Conservation (phyloP, 2,888 invertebrate genomes). For the Catocala sponsa region DNA sequence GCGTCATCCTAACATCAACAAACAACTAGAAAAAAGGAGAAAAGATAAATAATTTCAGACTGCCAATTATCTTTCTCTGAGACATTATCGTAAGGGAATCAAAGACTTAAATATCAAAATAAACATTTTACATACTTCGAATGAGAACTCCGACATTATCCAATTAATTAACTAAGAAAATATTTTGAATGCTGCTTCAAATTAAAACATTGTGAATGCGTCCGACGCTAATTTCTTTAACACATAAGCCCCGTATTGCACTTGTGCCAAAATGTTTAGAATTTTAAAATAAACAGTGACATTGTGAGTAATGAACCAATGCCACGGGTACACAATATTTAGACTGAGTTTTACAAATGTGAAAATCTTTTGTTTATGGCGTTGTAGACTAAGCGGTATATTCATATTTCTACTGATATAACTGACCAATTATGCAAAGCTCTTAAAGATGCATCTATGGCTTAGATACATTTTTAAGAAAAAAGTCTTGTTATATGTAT, state of each 20-base stretch:
- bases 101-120: slow-evolving; percentile 11
- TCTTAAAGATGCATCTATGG: no score
- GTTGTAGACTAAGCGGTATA: background rate
- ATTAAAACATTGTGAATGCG: slow-evolving; percentile 25
- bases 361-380: slow-evolving; percentile 30
- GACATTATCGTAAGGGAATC: slow-evolving; percentile 7
- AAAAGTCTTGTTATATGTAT: no score
- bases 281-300: slow-evolving; percentile 56
- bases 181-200: slow-evolving; percentile 31
- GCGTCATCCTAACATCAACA: no score
- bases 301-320: slow-evolving; percentile 52
- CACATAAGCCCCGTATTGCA: slow-evolving; percentile 29
- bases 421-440: no score
- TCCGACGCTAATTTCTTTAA: slow-evolving; percentile 38
- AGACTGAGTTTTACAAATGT: slow-evolving; percentile 28
- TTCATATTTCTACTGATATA: background rate
- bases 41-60: background rate
- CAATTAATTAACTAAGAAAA: slow-evolving; percentile 33
- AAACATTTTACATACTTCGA: slow-evolving; percentile 10
- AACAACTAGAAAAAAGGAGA: no score
- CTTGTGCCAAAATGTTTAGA: slow-evolving; percentile 54
- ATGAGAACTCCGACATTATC: background rate
- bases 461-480: no score
- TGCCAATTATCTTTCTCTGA: background rate
- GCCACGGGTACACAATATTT: slow-evolving; percentile 12